Base-by-base conservation (phyloP, 1,140 invertebrate species). In the Mamestra configurata region DNA sequence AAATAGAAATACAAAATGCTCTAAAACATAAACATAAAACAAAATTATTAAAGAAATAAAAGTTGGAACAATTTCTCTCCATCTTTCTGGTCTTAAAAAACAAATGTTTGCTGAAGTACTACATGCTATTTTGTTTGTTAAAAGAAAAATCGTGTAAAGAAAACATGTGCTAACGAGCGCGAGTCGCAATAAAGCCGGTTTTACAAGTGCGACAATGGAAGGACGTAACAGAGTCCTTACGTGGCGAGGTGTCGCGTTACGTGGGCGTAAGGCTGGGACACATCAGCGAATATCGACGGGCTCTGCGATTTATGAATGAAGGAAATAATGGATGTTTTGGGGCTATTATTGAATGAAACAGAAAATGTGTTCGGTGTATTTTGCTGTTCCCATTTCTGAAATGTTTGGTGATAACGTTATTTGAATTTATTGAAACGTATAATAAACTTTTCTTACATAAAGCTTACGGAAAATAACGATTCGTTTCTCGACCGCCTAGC, bases 101-200 rank as follows among this genome's bases (percentile, higher is more conserved):
- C 31, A 61, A 61, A 18, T 37, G 15, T 61, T 37, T 37, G 24
- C 27, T 27, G n/a, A 61, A 61, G 59, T 35, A 35, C 1, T 7
- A 7, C 27, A 37, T 35, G 27, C n/a, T 61, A 61, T 37, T 61
- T 61, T 61, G 15, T 24, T 70, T 24, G n/a, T 24, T 40, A 22
- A 70, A 70, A 46, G 37, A 43, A 51, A 71, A 49, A 71, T 46
- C 20, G 10, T 20, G 20, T 18, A 18, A 43, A 66, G 59, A 46
- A 43, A 64, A 49, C 35, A 18, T 64, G n/a, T 53, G 20, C 20
- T 43, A 57, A 57, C 55, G 24, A 31, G 53, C 40, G 64, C 64
- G 55, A 82, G 80, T 59, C 71, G 82, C 59, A 79, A 80, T 77
- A 82, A 82, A 86, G 81, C 82, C 83, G 79, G 85, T 86, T 81